Evolutionary conservation across 2,797 vertebrate species (phyloP).

Genomic region (Simalia tracyae): DNA sequence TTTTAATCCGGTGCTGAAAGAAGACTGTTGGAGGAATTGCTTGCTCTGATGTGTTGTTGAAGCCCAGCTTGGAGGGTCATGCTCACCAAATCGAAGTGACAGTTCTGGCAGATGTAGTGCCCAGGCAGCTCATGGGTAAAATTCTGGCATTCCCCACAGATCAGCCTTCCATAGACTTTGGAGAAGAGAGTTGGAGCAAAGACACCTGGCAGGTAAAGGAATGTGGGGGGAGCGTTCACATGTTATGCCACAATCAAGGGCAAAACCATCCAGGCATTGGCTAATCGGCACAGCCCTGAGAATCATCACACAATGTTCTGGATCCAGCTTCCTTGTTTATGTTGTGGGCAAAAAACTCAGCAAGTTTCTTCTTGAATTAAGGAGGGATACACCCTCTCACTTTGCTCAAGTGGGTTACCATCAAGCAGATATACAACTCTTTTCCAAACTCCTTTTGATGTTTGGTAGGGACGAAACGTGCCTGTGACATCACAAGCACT

Average conservation of each 20-base stretch:
- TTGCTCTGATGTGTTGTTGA: rapidly evolving
- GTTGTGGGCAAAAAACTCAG: not conserved
- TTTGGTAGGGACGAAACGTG: not conserved
- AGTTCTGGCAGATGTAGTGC: constrained; percentile 82
- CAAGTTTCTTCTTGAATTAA: not conserved
- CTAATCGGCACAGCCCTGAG: not conserved
- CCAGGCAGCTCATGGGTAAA: constrained; percentile 74
- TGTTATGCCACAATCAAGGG: rapidly evolving
- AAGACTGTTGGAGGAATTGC: too few species aligned
- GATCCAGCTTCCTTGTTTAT: not conserved
- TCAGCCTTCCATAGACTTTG: constrained; percentile 86
- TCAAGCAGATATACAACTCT: not conserved
- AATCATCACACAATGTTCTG: not conserved
- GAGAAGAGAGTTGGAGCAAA: constrained; percentile 90
- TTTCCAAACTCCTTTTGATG: not conserved
- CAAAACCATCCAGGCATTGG: not conserved
- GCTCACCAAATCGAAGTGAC: constrained; percentile 85
- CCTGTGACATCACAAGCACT: not conserved
- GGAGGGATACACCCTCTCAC: too few species aligned
- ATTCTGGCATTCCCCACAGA: constrained; percentile 84
- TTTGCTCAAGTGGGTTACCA: too few species aligned
- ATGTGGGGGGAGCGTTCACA: rapidly evolving
- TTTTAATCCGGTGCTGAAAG: not conserved
- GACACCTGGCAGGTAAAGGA: constrained; percentile 73
- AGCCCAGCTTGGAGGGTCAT: rapidly evolving